phyloP scores from a whole-genome alignment of 2,113 vertebrate genomes.

The Athene noctua region DNA sequence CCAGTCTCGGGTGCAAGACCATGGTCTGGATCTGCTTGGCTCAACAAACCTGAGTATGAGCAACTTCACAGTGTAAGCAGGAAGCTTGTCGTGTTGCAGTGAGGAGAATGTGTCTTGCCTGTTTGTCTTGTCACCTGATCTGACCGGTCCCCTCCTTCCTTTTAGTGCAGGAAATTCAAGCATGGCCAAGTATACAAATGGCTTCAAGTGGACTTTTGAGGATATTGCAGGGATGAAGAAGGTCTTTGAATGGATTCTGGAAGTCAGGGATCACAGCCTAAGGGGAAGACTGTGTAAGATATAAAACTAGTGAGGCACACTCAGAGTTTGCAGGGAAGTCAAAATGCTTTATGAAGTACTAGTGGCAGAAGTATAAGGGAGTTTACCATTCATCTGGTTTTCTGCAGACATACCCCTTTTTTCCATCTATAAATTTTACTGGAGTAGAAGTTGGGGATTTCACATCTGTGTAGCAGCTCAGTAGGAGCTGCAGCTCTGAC shows the following conservation, averaged over 20 bases:
- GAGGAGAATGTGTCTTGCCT: neutral
- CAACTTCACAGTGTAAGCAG: neutral
- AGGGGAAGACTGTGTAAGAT: neutral
- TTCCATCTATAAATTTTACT: conserved; percentile 38
- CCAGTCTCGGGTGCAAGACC: neutral
- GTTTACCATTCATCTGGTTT: conserved; percentile 11
- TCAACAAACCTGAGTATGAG: neutral
- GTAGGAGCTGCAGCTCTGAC: conserved; percentile 17
- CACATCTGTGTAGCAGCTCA: conserved; percentile 22
- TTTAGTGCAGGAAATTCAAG: neutral
- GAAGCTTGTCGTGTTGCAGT: neutral
- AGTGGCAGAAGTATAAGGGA: neutral
- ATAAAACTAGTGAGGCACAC: neutral
- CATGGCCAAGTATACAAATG: neutral
- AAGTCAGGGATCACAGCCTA: neutral
- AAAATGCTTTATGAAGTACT: conserved; percentile 20
- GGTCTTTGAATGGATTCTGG: neutral
- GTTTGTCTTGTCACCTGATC: neutral
- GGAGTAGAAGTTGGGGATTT: neutral
- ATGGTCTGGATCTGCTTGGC: neutral
- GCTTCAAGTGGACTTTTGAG: neutral
- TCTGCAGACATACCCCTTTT: neutral
- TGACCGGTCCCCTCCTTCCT: neutral
- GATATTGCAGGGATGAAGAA: neutral
- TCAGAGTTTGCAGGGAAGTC: neutral